phyloP scores from a whole-genome alignment of 1,140 invertebrate genomes.

The Dryas iulia region DNA sequence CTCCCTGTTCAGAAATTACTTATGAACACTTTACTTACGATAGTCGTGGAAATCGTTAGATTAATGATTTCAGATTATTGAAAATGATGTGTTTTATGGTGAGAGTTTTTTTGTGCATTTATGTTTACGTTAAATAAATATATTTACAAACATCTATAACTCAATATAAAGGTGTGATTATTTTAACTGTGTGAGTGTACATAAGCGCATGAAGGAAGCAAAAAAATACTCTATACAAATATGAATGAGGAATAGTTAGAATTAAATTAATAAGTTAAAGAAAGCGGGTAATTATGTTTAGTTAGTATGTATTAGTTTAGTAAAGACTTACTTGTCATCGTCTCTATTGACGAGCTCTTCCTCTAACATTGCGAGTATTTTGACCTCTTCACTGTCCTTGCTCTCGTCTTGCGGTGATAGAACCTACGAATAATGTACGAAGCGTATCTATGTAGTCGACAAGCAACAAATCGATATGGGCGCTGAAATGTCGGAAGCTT shows the following conservation, averaged over 20 bases:
- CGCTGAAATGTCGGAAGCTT: conserved; percentile 40
- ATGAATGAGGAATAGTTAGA: not conserved
- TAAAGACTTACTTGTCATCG: conserved; percentile 84
- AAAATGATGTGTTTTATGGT: not conserved
- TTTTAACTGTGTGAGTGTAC: not conserved
- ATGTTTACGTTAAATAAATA: not conserved
- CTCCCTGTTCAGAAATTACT: conserved; percentile 74
- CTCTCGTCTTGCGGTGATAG: conserved; percentile 73
- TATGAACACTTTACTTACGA: not conserved
- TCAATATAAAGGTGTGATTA: not conserved
- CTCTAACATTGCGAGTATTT: conserved; percentile 81
- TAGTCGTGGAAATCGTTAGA: no score
- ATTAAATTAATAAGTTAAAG: not conserved
- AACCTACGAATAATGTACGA: conserved; percentile 70
- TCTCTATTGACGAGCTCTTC: conserved; percentile 92
- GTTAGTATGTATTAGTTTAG: not conserved
- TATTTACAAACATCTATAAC: not conserved
- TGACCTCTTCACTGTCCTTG: conserved; percentile 65
- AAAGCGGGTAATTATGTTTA: not conserved
- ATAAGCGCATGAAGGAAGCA: conserved; percentile 24
- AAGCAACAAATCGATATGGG: conserved; percentile 59
- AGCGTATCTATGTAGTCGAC: conserved; percentile 64
- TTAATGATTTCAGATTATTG: not conserved
- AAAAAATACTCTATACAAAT: not conserved
- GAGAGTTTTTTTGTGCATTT: not conserved